These are phyloP conservation scores for Sericinus montela DNA, from an alignment of 2,888 invertebrate species.

Conservation along the genomic window DNA sequence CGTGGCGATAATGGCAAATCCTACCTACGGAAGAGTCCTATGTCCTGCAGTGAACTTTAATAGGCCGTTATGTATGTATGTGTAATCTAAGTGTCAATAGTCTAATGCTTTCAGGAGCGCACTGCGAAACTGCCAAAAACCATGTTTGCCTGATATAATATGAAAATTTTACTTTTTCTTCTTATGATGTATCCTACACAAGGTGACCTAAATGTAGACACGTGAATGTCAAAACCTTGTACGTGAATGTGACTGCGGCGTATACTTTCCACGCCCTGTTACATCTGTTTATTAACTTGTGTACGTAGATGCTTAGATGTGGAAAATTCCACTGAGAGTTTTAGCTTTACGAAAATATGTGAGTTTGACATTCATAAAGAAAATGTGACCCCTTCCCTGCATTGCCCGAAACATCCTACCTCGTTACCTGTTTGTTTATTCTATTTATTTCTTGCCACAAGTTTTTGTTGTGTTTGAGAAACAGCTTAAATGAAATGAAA, in stretches of 20 bases:
- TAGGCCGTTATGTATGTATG: too few species aligned
- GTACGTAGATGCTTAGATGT: constrained; percentile 6
- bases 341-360: constrained; percentile 11
- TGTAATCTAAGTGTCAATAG: too few species aligned
- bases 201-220: background rate
- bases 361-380: constrained; percentile 17
- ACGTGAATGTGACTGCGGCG: background rate
- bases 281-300: constrained; percentile 12
- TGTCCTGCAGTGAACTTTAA: too few species aligned
- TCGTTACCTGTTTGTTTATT: constrained; percentile 17
- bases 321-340: constrained; percentile 9
- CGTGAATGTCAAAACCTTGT: background rate
- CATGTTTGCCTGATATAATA: too few species aligned
- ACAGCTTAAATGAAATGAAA: too few species aligned
- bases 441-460: constrained; percentile 14
- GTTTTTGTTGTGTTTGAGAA: background rate
- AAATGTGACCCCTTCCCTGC: constrained; percentile 9
- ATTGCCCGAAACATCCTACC: constrained; percentile 11
- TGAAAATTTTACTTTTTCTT: too few species aligned
- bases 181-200: too few species aligned
- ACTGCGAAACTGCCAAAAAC: too few species aligned
- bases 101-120: too few species aligned
- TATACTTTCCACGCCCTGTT: background rate
- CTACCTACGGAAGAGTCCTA: too few species aligned
- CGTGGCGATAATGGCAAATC: too few species aligned